Base-by-base conservation (phyloP, 2,888 invertebrate species). In the Agrilus cyanescens region DNA sequence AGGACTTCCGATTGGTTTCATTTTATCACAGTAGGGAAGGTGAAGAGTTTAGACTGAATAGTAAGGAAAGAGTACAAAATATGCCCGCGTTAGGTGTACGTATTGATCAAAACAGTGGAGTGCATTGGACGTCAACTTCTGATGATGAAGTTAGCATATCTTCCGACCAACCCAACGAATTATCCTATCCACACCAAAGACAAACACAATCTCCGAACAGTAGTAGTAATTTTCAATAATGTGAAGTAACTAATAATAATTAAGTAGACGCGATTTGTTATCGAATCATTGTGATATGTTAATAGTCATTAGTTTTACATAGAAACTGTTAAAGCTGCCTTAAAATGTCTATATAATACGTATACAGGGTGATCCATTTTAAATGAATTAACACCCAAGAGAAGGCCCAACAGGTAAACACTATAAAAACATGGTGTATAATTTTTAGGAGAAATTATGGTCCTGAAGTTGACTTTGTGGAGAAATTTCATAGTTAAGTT, bases 1-100 rank as follows among this genome's bases (percentile, higher is more conserved):
- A 70, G 41, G 67, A 68, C 39, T 82, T 82, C 58, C 65, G 69
- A 51, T 65, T 72, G 46, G 70, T 73, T 35, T 78, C 80, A 4
- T 81, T 76, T 67, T 81, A 75, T 66, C 76, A 78, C 66, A 70
- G 79, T 50, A 67, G 74, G 39, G 73, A 71, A 50, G 78, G 76
- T 0, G 72, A 73, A 61, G 77, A 77, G 60, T 57, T 57, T 47
- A 48, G 59, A 15, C 38, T 61, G 43, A 57, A 54, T 37, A 44
- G 50, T 14, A 48, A 54, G 12, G 53, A 56, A 25, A 47, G 63
- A 32, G 53, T 54, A 0, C 50, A 54, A 18, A 63, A 63, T 48
- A 55, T 55, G 10, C 62, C 63, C 14, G 63, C 61, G 5, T 35
- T 53, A 39, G 44, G 46, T 10, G 42, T 48, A 33, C 46, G 37